Evolutionary conservation across 2,888 invertebrate genomes (phyloP), one percentile per base, ranked within the genome.

Genomic region (Dyspetes luteomarginatus): DNA sequence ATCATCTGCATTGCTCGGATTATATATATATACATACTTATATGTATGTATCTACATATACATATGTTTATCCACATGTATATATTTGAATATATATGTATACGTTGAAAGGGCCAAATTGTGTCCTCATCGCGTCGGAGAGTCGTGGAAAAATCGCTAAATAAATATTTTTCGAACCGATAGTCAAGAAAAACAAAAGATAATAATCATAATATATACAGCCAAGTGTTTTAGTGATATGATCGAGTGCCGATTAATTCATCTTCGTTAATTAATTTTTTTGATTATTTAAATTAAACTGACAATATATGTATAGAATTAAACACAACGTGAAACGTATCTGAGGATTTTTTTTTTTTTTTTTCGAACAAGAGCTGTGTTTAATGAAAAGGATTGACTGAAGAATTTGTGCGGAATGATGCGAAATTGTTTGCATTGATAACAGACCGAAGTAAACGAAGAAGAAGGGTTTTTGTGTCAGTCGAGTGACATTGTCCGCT

Each of bases 391-490:
- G 17, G 12, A 50, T 19, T 3, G n/a, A 58, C 24, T 19, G 17
- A 15, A 58, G 41, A 55, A 17, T 15, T 75, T 77, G 26, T 73
- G 60, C 80, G 81, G 48, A 36, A 81, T 81, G 77, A 36, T 73
- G 73, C 56, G 19, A 43, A 68, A 45, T 77, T 50, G 22, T 45
- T 60, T 45, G n/a, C 60, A 64, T 69, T 72, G 52, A 15, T 43
- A 48, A 65, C 3, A 4, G 28, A 4, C 52, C 22, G 19, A 24
- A 17, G 43, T 50, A 50, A 41, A 50, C 30, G 30, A 65, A 65
- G 48, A 50, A 55, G 45, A 7, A 56, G 24, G 24, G n/a, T 1
- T 71, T 7, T 50, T 19, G n/a, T 5, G 45, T 24, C 30, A 9
- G 7, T 5, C 15, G n/a, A 67, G 30, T n/a, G 48, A 80, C 50